These are phyloP conservation scores for Buphagus erythrorhynchus DNA, from an alignment of 2,797 vertebrate species.

Conservation along the genomic window DNA sequence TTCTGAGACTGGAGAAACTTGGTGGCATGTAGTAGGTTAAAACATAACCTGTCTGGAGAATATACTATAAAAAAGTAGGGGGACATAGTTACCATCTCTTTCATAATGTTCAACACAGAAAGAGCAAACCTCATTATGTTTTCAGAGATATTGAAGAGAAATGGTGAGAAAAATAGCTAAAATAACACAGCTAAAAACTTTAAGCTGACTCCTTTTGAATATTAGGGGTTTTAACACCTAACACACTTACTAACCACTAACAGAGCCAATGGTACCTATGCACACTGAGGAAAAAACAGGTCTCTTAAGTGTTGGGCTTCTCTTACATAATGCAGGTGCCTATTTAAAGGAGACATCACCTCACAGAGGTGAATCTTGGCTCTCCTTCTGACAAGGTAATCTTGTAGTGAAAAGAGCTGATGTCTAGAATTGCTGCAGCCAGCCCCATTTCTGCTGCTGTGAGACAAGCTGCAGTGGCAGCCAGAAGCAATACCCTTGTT, in stretches of 20 bases:
- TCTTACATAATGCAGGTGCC: background rate
- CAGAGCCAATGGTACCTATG: background rate
- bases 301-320: background rate
- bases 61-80: background rate
- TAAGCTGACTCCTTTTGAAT: background rate
- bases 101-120: background rate
- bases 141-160: background rate
- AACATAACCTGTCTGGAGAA: background rate
- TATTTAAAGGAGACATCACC: background rate
- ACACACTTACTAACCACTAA: background rate
- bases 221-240: background rate
- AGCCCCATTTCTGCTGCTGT: background rate
- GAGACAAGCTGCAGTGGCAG: background rate
- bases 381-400: background rate
- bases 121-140: background rate
- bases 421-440: background rate
- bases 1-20: background rate
- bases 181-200: background rate
- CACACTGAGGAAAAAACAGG: background rate
- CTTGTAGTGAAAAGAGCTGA: background rate
- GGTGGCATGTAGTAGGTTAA: background rate
- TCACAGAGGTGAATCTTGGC: background rate
- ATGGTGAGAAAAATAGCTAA: background rate
- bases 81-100: background rate
- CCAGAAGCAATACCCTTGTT: background rate